phyloP scores from a whole-genome alignment of 2,888 invertebrate genomes.

The Luperina testacea region DNA sequence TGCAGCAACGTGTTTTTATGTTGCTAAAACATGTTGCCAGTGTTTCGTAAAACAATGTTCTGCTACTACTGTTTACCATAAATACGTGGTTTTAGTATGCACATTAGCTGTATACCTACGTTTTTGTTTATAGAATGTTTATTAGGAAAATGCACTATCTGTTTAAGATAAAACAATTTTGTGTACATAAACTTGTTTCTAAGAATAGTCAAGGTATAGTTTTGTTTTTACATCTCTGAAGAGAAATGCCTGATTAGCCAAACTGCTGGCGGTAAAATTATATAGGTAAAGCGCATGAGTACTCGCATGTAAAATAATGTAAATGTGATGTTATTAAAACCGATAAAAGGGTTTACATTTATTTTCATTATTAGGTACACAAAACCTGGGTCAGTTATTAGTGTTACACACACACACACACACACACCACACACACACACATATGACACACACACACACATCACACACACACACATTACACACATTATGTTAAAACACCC shows the following conservation, averaged over 20 bases:
- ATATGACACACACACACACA: too few species aligned
- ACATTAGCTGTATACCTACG: conserved; percentile 59
- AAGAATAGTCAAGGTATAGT: not conserved
- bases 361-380: not conserved
- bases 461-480: too few species aligned
- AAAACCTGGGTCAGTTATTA: conserved; percentile 10
- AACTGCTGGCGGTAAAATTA: not conserved
- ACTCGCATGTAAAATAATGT: conserved; percentile 35
- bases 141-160: conserved; percentile 52
- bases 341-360: conserved; percentile 8
- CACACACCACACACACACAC: too few species aligned
- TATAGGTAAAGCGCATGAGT: conserved; percentile 16
- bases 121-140: conserved; percentile 47
- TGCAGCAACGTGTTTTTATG: conserved; percentile 2
- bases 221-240: conserved; percentile 15
- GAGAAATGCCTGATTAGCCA: conserved; percentile 13
- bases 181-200: conserved; percentile 18
- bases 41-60: conserved; percentile 4
- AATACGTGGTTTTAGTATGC: conserved; percentile 46
- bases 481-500: conserved; percentile 27
- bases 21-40: conserved; percentile 1
- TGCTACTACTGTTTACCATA: conserved; percentile 23
- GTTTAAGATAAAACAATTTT: conserved; percentile 34
- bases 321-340: conserved; percentile 22
- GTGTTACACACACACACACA: conserved; percentile 25